These are phyloP conservation scores for Drosophila neocordata DNA, from an alignment of 1,140 invertebrate genomes.

Conservation along the genomic window DNA sequence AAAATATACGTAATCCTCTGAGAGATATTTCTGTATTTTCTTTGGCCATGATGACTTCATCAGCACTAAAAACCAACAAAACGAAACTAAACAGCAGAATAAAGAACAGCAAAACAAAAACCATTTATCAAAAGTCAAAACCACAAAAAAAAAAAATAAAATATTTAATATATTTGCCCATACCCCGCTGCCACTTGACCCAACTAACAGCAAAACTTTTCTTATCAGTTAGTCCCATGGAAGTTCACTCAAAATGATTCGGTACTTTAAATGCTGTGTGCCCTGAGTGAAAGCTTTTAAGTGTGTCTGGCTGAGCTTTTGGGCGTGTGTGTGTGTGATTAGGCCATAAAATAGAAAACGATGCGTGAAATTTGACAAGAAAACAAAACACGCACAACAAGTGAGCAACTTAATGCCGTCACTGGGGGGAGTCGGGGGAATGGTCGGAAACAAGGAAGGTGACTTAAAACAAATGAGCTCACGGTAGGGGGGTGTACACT, in stretches of 20 bases:
- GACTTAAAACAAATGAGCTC: conserved; percentile 51
- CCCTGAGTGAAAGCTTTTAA: conserved; percentile 48
- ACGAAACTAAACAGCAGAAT: conserved; percentile 38
- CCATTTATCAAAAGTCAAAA: conserved; percentile 64
- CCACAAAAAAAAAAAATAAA: too few species aligned
- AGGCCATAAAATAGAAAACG: conserved; percentile 44
- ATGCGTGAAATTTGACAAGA: conserved; percentile 73
- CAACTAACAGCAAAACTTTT: conserved; percentile 9
- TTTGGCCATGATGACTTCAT: conserved; percentile 70
- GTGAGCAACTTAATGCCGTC: conserved; percentile 31
- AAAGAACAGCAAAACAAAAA: conserved; percentile 50
- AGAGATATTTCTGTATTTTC: conserved; percentile 37
- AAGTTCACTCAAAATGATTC: conserved; percentile 47
- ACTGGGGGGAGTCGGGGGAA: conserved; percentile 9
- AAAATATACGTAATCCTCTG: conserved; percentile 1
- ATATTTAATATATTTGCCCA: conserved; percentile 27
- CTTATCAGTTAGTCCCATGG: conserved; percentile 58
- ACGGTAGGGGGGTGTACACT: conserved; percentile 12
- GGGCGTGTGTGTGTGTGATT: conserved; percentile 15
- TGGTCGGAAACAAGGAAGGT: too few species aligned
- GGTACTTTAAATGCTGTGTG: conserved; percentile 51
- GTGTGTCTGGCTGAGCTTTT: neutral
- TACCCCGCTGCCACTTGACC: neutral
- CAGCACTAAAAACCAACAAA: conserved; percentile 39
- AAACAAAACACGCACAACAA: conserved; percentile 70